Percentiles rank a stretch among this genome's conserved stretches.
These are phyloP conservation scores for Phoebastria nigripes DNA, from an alignment of 2,797 vertebrate species.

Conservation along the genomic window DNA sequence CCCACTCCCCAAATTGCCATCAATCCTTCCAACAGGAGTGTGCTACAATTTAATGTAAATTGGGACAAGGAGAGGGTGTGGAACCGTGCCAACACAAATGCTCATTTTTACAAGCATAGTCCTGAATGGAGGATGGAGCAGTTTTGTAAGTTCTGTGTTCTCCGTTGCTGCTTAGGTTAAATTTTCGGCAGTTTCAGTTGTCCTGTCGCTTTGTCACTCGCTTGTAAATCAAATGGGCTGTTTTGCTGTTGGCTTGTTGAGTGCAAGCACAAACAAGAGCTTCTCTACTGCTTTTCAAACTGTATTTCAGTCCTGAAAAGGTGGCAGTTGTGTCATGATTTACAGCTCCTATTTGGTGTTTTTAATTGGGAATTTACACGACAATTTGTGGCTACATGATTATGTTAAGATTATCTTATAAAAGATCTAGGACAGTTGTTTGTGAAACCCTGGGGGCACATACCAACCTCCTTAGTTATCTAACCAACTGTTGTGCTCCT, in stretches of 20 bases:
- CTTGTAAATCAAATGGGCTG: background rate
- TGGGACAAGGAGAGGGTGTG: constrained; percentile 16
- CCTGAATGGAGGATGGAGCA: background rate
- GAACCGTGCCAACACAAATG: background rate
- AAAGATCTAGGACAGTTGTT: constrained; percentile 67
- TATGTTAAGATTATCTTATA: constrained; percentile 68
- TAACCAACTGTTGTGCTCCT: constrained; percentile 69
- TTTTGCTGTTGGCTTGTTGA: constrained; percentile 2
- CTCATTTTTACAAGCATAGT: background rate
- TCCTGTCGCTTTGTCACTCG: background rate
- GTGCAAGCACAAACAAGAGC: background rate
- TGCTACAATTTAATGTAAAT: background rate
- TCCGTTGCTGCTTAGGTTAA: background rate
- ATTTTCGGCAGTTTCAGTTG: background rate
- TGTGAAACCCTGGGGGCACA: constrained; percentile 70
- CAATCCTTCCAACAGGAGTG: background rate
- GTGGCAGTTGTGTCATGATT: constrained; percentile 55
- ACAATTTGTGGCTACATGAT: constrained; percentile 80
- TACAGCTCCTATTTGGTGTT: constrained; percentile 60
- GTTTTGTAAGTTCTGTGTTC: background rate
- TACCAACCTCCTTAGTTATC: constrained; percentile 80
- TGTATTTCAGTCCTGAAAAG: background rate
- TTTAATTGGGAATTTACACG: constrained; percentile 71
- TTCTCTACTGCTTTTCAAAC: constrained; percentile 1
- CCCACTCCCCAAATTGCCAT: background rate